Evolutionary conservation across 2,797 vertebrate genomes (phyloP), one percentile per base, ranked within the genome.

Genomic region (Cottoperca gobio): DNA sequence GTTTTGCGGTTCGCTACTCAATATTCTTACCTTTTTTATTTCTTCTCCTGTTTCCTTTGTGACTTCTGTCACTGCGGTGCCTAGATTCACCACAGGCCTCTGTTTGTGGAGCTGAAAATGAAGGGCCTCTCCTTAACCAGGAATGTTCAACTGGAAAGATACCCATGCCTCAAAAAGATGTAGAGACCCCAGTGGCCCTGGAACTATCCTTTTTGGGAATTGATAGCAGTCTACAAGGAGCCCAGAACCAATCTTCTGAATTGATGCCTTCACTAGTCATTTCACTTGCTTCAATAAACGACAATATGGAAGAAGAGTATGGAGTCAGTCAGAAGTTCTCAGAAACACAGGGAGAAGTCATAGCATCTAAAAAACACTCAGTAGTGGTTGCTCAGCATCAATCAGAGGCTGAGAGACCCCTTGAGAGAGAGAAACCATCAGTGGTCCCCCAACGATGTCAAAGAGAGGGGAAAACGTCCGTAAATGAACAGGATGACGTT

Each of bases 281-380:
- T 64, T 74, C 83, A 73, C 42, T 72, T 0, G 37, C 78, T 78
- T 54, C 59, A 40, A 11, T 58, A 50, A 73, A 52, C 8, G 43
- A 65, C 28, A 62, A 69, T 45, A 12, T 43, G 4, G 43, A 70
- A 55, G 46, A 81, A 52, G 55, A 73, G 11, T 60, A 28, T 61
- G 76, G 53, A 24, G 55, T 11, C 45, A 8, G 4, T 67, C 54
- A 48, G 33, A 72, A 58, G 31, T 66, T 49, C 19, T 42, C 65
- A 52, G 58, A 75, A 77, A 28, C 54, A n/a, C 39, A 43, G 8
- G 55, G 2, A 64, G 45, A 57, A 12, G 26, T 35, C 2, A 6
- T 6, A 48, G 8, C 21, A 43, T 45, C 61, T 50, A 54, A 48
- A 50, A 37, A 59, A 9, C 37, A 39, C 5, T 45, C 35, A 17